Evolutionary conservation across 2,113 vertebrate genomes (phyloP).

Genomic region (Eulemur macaco): DNA sequence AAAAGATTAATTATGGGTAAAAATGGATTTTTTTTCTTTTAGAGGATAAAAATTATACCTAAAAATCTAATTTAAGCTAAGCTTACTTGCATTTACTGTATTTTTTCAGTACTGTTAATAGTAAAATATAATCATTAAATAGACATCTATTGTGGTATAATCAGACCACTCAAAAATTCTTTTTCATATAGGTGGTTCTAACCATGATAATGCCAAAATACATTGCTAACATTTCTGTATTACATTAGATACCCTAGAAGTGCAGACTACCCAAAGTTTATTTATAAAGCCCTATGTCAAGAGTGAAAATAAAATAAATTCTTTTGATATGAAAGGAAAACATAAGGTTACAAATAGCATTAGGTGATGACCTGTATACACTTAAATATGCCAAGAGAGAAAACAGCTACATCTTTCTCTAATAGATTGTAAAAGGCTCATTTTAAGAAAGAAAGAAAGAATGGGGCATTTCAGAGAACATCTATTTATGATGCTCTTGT

Average conservation of each 20-base stretch:
- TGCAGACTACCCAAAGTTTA: slow-evolving; percentile 27
- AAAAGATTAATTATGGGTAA: neutral
- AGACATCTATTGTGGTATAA: neutral
- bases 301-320: slow-evolving; percentile 51
- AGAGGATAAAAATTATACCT: neutral
- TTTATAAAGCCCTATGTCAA: slow-evolving; percentile 48
- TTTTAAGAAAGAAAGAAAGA: slow-evolving; percentile 55
- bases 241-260: neutral
- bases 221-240: neutral
- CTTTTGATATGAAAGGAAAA: slow-evolving; percentile 48
- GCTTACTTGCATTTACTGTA: neutral
- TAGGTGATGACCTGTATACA: neutral
- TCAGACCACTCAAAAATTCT: neutral
- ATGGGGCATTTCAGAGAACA: slow-evolving; percentile 15
- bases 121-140: neutral
- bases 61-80: slow-evolving; percentile 9
- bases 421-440: slow-evolving; percentile 48
- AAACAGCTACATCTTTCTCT: neutral
- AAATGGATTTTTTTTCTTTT: neutral
- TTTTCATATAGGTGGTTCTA: neutral
- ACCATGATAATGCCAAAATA: neutral
- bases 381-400: neutral
- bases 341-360: slow-evolving; percentile 13
- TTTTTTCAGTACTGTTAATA: neutral
- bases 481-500: slow-evolving; percentile 53